Conservation (phyloP, 2,113 vertebrate genomes). For the Climacteris rufus region DNA sequence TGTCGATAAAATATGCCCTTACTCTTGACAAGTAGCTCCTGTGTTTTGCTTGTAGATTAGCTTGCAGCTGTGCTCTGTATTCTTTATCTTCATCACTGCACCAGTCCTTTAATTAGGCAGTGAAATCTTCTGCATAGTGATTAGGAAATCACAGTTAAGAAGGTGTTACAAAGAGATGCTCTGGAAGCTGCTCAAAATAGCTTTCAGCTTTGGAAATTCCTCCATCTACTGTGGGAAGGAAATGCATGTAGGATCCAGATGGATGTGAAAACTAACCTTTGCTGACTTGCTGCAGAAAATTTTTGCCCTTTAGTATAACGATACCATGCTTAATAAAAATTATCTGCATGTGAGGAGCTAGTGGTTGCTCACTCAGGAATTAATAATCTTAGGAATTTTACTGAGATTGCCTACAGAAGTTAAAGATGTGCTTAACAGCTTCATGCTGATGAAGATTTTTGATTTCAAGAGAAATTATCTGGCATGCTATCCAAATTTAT, state of each 20-base stretch:
- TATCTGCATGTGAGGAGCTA: neutral
- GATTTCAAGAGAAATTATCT: neutral
- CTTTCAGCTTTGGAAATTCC: constrained; percentile 65
- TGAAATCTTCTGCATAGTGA: constrained; percentile 76
- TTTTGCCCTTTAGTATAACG: neutral
- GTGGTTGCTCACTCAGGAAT: neutral
- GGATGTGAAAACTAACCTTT: constrained; percentile 25
- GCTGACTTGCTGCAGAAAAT: constrained; percentile 4
- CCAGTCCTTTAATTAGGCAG: constrained; percentile 75
- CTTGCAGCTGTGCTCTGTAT: constrained; percentile 73
- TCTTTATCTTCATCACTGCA: constrained; percentile 79
- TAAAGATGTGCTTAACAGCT: neutral
- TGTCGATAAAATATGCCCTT: constrained; percentile 77
- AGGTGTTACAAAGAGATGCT: constrained; percentile 71
- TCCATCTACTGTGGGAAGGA: constrained; percentile 33
- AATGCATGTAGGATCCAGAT: constrained; percentile 43
- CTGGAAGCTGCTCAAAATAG: constrained; percentile 68
- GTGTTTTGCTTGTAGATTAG: constrained; percentile 78
- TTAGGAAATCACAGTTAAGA: constrained; percentile 77
- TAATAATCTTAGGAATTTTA: neutral
- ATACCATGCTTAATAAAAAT: constrained; percentile 8
- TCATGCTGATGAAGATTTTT: neutral
- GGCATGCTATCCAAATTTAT: neutral
- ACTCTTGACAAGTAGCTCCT: constrained; percentile 73
- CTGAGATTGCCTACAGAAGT: neutral